Conservation (phyloP, 1,140 invertebrate species). For the Lycorma delicatula region DNA sequence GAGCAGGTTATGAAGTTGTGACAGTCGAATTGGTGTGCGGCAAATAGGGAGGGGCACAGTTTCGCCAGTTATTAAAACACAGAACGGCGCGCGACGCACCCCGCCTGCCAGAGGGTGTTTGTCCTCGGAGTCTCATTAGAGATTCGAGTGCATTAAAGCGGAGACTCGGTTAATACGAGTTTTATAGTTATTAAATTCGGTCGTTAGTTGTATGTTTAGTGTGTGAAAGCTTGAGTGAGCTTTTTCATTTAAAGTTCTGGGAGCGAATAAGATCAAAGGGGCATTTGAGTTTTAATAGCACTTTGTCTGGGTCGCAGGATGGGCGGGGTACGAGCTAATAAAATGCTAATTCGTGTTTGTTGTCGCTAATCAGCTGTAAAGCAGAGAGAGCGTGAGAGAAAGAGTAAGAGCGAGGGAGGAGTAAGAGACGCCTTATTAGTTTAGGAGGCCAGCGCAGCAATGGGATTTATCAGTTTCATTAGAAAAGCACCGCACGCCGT, state of each 20-base stretch:
- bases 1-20: neutral
- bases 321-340: constrained; percentile 45
- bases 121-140: neutral
- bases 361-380: constrained; percentile 41
- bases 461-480: neutral
- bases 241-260: constrained; percentile 1
- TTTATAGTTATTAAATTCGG: constrained; percentile 5
- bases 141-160: neutral
- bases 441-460: neutral
- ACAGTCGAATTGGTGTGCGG: neutral
- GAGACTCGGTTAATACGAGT: constrained; percentile 1
- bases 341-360: constrained; percentile 51
- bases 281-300: neutral
- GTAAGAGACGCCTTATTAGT: constrained; percentile 1
- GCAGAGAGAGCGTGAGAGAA: too few relatives aligned
- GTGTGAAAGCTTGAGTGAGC: neutral
- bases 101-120: neutral
- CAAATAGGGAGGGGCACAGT: neutral
- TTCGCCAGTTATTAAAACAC: neutral
- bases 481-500: too few relatives aligned
- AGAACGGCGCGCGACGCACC: too few relatives aligned
- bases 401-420: too few relatives aligned
- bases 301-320: constrained; percentile 26
- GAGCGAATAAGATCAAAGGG: neutral
- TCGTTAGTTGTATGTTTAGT: neutral